A percentile compares a stretch with the other conserved stretches of the same genome.
Conservation (phyloP, 2,797 vertebrate species). For the Leuciscus waleckii region DNA sequence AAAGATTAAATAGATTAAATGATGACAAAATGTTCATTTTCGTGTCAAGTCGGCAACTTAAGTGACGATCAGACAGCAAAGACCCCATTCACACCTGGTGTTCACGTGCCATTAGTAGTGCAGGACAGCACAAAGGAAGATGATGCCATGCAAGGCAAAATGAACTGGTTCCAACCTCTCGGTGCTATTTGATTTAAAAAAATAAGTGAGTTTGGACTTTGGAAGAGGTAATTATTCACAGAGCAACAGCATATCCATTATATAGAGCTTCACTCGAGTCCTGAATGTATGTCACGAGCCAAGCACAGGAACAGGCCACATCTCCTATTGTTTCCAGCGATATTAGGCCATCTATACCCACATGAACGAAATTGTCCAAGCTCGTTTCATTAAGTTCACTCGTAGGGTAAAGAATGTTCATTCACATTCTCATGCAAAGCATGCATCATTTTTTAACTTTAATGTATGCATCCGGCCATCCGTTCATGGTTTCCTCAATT, state of each 20-base stretch:
- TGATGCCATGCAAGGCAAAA: conserved; percentile 63
- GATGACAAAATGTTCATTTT: background rate
- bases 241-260: conserved; percentile 20
- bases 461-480: background rate
- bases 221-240: background rate
- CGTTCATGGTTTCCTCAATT: conserved; percentile 54
- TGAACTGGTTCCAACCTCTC: conserved; percentile 74
- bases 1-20: background rate
- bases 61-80: background rate
- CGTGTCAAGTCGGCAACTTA: background rate
- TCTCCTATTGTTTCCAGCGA: conserved; percentile 10
- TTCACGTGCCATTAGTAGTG: conserved; percentile 45
- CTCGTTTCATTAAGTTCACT: conserved; percentile 21
- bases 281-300: conserved; percentile 40
- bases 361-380: conserved; percentile 1
- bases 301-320: conserved; percentile 29
- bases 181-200: conserved; percentile 82
- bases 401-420: background rate
- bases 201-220: conserved; percentile 58
- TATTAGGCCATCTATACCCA: conserved; percentile 29
- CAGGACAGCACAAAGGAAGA: conserved; percentile 21
- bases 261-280: conserved; percentile 28
- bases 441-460: background rate
- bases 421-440: conserved; percentile 10
- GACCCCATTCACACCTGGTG: conserved; percentile 18